Evolutionary conservation across 2,888 invertebrate genomes (phyloP).

Genomic region (Xestia c-nigrum): DNA sequence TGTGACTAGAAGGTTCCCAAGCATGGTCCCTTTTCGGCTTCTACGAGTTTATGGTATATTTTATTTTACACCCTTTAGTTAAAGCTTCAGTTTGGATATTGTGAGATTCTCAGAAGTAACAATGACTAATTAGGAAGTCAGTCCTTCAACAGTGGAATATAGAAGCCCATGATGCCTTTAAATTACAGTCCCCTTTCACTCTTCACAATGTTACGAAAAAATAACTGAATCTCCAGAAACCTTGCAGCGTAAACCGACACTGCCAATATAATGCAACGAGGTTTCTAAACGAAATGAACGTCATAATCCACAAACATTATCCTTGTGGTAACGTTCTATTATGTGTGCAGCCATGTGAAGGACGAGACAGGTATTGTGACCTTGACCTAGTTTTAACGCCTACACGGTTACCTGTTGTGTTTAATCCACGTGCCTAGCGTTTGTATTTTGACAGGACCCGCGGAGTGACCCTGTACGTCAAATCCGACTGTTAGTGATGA

Average conservation of each 20-base stretch:
- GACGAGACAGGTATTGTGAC: slow-evolving; percentile 25
- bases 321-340: slow-evolving; percentile 32
- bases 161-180: not conserved
- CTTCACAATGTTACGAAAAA: not conserved
- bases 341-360: slow-evolving; percentile 34
- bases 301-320: slow-evolving; percentile 33
- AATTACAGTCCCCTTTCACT: not conserved
- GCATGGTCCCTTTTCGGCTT: not conserved
- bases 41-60: not conserved
- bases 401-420: slow-evolving; percentile 32
- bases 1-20: not conserved
- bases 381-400: slow-evolving; percentile 26
- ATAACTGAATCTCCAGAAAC: not conserved
- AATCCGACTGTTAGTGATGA: slow-evolving; percentile 11
- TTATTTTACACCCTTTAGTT: not conserved
- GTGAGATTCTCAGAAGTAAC: not conserved
- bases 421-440: slow-evolving; percentile 22
- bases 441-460: slow-evolving; percentile 23
- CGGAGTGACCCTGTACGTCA: not conserved
- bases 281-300: slow-evolving; percentile 28
- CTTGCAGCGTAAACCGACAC: slow-evolving; percentile 14
- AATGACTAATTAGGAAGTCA: not conserved
- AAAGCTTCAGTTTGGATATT: not conserved
- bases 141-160: not conserved
- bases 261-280: slow-evolving; percentile 29